Evolutionary conservation across 1,140 invertebrate genomes (phyloP), one percentile per base, ranked within the genome.

Genomic region (Bombus waltoni): DNA sequence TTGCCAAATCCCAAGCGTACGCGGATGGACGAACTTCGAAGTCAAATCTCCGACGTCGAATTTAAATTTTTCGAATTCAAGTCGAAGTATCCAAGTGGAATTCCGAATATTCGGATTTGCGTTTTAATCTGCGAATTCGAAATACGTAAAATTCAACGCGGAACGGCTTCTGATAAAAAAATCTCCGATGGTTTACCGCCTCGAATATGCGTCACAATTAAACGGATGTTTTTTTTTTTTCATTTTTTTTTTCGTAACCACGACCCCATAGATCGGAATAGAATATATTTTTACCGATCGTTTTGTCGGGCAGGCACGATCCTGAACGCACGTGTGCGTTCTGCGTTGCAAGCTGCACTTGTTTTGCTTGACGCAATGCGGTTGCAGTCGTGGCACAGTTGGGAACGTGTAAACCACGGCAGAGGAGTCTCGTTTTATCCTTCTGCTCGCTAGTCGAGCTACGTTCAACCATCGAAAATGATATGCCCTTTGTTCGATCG

Each of bases 401-500:
- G 73, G 32, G 32, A 75, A 28, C 44, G 44, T 35, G 44, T 75
- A 53, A 53, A 18, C 73, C 44, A 15, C 32, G 73, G 25, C 44
- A 75, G 73, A 53, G 44, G 22, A 35, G 53, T 47, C n/a, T 35
- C 44, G 73, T 75, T 75, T 75, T 75, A 53, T 53, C 28, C 32
- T 75, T 53, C 32, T 4, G 28, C 18, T 1, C 32, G n/a, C 15
- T n/a, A 47, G 28, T 40, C 18, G n/a, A 35, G 73, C 18, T 35
- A 75, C 18, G 53, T 75, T 75, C 44, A 53, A 35, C n/a, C 42
- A 73, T 73, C 40, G n/a, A 75, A 75, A 47, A 53, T n/a, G 73
- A n/a, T 25, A 13, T 75, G 35, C 10, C 10, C 32, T 75, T 75
- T 75, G 73, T 75, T 75, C 35, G 42, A 25, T 75, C 22, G 32